phyloP scores from a whole-genome alignment of 2,888 invertebrate genomes.

The Formica aserva region DNA sequence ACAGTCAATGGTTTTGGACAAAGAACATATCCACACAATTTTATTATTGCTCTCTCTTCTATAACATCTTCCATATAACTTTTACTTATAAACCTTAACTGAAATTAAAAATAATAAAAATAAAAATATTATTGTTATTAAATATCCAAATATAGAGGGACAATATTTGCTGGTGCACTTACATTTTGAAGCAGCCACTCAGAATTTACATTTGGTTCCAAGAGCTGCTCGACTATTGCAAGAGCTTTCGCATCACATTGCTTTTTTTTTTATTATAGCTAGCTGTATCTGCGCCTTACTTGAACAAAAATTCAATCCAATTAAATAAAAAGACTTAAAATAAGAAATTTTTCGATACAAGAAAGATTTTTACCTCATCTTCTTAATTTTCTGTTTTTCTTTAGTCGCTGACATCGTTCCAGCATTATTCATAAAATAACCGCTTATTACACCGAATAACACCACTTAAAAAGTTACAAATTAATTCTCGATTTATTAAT shows the following conservation, averaged over 20 bases:
- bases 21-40: slow-evolving; percentile 94
- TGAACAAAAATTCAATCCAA: slow-evolving; percentile 72
- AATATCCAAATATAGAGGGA: slow-evolving; percentile 79
- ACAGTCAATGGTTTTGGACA: slow-evolving; percentile 89
- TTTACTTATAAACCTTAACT: slow-evolving; percentile 91
- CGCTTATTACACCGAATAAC: neutral
- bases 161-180: slow-evolving; percentile 60
- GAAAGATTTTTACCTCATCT: slow-evolving; percentile 61
- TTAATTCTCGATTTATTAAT: neutral
- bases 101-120: slow-evolving; percentile 49
- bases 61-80: slow-evolving; percentile 93
- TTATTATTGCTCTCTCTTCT: slow-evolving; percentile 93
- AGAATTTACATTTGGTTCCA: slow-evolving; percentile 88
- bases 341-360: neutral
- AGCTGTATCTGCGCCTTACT: slow-evolving; percentile 88
- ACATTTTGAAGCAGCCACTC: slow-evolving; percentile 86
- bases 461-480: neutral
- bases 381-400: slow-evolving; percentile 59
- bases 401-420: slow-evolving; percentile 39
- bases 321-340: neutral
- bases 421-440: neutral
- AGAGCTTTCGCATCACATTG: slow-evolving; percentile 92
- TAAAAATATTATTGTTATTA: neutral
- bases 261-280: slow-evolving; percentile 90
- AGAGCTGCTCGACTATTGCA: slow-evolving; percentile 90